These are phyloP conservation scores for Zosterops lateralis DNA, from an alignment of 2,113 vertebrate species.

Conservation along the genomic window DNA sequence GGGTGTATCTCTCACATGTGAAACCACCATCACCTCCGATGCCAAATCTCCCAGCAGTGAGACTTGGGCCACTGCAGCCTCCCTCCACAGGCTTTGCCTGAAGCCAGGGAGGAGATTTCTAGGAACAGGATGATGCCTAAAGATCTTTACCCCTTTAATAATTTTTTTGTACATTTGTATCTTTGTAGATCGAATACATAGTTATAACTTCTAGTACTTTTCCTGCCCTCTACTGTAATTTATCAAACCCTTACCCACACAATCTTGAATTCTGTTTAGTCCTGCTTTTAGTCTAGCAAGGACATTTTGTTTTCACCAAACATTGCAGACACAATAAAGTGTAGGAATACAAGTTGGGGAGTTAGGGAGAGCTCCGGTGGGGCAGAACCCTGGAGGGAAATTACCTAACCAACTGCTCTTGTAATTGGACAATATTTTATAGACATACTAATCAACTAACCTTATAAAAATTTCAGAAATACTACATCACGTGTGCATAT, in stretches of 20 bases:
- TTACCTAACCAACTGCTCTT: background rate
- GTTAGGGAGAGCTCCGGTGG: background rate
- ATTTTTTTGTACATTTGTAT: background rate
- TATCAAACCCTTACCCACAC: background rate
- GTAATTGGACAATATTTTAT: background rate
- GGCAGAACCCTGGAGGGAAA: background rate
- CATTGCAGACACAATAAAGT: background rate
- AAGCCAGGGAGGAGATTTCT: background rate
- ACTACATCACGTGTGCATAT: accelerated
- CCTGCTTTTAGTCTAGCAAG: background rate
- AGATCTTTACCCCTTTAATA: background rate
- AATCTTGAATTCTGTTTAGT: background rate
- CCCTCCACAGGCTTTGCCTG: background rate
- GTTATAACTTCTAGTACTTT: background rate
- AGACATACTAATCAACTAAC: background rate
- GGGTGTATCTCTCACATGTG: accelerated
- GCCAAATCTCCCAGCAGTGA: background rate
- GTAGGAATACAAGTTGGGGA: background rate
- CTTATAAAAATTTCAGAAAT: background rate
- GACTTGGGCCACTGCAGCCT: background rate
- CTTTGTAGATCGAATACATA: no score
- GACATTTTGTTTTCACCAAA: background rate
- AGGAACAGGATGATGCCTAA: background rate
- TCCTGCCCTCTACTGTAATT: background rate
- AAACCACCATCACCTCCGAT: accelerated